These are phyloP conservation scores for Lophotis ruficrista DNA, from an alignment of 2,113 vertebrate species.

Conservation along the genomic window DNA sequence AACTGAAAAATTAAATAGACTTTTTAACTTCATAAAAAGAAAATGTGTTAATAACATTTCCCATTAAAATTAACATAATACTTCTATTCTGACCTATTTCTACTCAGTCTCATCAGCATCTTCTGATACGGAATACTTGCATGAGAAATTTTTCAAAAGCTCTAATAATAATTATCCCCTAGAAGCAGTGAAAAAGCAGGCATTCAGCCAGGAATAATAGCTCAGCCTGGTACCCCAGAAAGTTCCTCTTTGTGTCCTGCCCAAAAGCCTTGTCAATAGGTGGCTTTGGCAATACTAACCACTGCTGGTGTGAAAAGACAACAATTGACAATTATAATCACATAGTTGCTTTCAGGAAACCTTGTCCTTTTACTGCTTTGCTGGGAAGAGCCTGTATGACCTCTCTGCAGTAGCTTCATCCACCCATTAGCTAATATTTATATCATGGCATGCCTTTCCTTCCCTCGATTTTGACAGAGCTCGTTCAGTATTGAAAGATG, in stretches of 20 bases:
- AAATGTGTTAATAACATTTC: not conserved
- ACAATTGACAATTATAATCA: not conserved
- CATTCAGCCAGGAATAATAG: not conserved
- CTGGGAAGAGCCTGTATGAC: not conserved
- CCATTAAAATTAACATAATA: not conserved
- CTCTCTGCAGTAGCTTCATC: not conserved
- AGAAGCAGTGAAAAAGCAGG: not conserved
- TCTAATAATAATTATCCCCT: not conserved
- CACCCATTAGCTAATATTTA: not conserved
- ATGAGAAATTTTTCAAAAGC: not conserved
- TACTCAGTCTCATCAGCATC: not conserved
- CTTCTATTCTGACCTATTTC: not conserved
- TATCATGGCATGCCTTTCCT: not conserved
- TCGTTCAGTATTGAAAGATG: not conserved
- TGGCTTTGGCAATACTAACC: constrained; percentile 2
- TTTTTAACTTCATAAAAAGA: not conserved
- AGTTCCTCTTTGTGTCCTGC: not conserved
- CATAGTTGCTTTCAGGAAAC: not conserved
- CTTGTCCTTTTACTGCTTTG: not conserved
- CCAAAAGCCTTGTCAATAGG: not conserved
- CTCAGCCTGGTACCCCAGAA: not conserved
- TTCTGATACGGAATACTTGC: not conserved
- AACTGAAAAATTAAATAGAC: not conserved
- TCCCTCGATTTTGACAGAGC: not conserved
- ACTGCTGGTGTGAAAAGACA: not conserved